Percentiles rank a stretch among this genome's conserved stretches.
Evolutionary conservation across 2,113 vertebrate species (phyloP).

Genomic region (Australoheros scitulus): DNA sequence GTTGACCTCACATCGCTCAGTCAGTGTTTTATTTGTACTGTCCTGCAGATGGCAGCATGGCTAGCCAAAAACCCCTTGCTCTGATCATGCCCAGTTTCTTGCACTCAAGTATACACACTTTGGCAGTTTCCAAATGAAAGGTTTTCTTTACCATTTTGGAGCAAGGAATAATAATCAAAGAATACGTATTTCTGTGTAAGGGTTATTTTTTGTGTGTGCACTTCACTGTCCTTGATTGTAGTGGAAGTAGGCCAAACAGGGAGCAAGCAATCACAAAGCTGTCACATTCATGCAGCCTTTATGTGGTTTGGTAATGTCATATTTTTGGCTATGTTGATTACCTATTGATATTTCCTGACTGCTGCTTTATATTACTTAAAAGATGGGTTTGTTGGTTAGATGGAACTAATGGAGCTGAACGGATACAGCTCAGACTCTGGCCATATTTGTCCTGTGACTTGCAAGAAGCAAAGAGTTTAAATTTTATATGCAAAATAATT

Average conservation of each 20-base stretch:
- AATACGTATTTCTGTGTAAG: neutral
- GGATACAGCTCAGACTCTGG: conserved; percentile 18
- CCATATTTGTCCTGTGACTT: neutral
- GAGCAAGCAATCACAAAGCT: conserved; percentile 27
- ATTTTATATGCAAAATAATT: neutral
- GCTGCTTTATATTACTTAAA: conserved; percentile 62
- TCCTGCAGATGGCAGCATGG: neutral
- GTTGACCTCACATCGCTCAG: neutral
- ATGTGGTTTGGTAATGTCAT: conserved; percentile 6
- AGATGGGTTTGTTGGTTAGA: conserved; percentile 12
- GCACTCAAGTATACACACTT: neutral
- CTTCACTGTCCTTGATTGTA: conserved; percentile 1
- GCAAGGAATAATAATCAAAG: neutral
- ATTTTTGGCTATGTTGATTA: conserved; percentile 51
- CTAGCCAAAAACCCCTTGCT: neutral
- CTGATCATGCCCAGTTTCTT: neutral
- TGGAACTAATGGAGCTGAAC: conserved; percentile 61
- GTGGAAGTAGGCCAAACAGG: conserved; percentile 41
- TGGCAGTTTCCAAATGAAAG: neutral
- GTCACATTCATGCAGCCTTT: conserved; percentile 11
- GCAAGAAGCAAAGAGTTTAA: neutral
- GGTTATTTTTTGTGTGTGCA: neutral
- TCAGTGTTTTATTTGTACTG: neutral
- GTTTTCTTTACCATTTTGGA: neutral
- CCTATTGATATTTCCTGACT: conserved; percentile 67